Evolutionary conservation across 2,888 invertebrate species (phyloP).

Genomic region (Prosopocoilus inquinatus): DNA sequence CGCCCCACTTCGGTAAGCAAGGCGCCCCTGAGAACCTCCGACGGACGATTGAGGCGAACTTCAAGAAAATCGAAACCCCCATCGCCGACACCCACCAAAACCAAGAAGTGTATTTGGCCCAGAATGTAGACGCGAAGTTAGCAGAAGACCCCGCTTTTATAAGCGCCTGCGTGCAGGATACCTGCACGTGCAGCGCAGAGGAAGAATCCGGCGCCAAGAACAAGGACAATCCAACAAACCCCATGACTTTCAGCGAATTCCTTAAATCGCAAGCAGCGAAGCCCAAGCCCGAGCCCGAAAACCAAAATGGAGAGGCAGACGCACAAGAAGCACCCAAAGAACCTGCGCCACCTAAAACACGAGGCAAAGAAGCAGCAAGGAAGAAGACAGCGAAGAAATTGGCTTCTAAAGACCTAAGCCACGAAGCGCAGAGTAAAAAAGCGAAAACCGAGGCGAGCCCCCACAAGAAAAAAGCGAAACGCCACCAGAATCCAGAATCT

Average conservation of each 20-base stretch:
- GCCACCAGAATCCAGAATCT: no score
- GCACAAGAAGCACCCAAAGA: neutral
- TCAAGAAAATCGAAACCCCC: constrained; percentile 11
- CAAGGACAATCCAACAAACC: neutral
- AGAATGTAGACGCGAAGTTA: neutral
- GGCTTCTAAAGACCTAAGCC: neutral
- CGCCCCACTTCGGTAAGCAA: constrained; percentile 24
- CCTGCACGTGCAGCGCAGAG: no score
- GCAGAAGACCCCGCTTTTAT: no score
- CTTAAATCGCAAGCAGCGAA: neutral
- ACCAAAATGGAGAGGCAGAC: neutral
- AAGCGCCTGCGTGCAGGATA: no score
- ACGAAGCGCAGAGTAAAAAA: neutral
- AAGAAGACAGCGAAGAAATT: neutral
- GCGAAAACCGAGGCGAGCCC: neutral
- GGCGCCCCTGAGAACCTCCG: constrained; percentile 3
- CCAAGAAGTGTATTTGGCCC: constrained; percentile 13
- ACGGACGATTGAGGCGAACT: constrained; percentile 15
- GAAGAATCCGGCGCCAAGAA: neutral
- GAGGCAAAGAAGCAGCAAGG: neutral
- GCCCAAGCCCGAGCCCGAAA: neutral
- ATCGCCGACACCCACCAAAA: constrained; percentile 3
- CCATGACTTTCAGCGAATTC: neutral
- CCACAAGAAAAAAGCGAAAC: neutral
- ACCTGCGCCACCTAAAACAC: neutral